A percentile compares a stretch with the other conserved stretches of the same genome.
These are phyloP conservation scores for Serinus canaria DNA, from an alignment of 2,113 vertebrate species.

Conservation along the genomic window DNA sequence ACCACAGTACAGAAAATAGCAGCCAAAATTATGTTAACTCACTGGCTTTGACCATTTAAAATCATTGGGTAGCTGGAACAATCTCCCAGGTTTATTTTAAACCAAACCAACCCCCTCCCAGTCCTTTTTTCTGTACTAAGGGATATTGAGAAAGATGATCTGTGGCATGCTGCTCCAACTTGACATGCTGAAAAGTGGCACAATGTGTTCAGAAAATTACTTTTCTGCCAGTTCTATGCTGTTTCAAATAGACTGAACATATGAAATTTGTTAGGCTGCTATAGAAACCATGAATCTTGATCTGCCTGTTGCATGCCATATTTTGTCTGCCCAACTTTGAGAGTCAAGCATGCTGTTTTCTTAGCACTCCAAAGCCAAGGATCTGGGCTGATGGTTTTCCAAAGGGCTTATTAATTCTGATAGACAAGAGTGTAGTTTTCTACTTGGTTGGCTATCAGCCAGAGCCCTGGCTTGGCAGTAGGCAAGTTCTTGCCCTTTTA, in stretches of 20 bases:
- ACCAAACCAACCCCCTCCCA: neutral
- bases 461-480: neutral
- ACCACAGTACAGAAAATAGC: neutral
- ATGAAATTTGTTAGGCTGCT: constrained; percentile 13
- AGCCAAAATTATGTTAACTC: neutral
- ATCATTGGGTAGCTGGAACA: neutral
- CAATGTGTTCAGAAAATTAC: neutral
- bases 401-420: neutral
- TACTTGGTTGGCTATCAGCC: neutral
- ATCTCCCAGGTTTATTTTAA: neutral
- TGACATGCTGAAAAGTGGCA: neutral
- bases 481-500: neutral
- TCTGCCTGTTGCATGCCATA: neutral
- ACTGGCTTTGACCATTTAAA: neutral
- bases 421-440: neutral
- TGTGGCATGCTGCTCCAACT: neutral
- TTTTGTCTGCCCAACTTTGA: neutral
- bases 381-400: neutral
- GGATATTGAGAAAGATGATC: neutral
- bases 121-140: neutral
- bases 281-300: neutral
- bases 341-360: neutral
- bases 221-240: neutral
- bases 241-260: neutral
- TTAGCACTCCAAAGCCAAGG: neutral